These are phyloP conservation scores for Salmo trutta DNA, from an alignment of 2,797 vertebrate genomes.

Conservation along the genomic window DNA sequence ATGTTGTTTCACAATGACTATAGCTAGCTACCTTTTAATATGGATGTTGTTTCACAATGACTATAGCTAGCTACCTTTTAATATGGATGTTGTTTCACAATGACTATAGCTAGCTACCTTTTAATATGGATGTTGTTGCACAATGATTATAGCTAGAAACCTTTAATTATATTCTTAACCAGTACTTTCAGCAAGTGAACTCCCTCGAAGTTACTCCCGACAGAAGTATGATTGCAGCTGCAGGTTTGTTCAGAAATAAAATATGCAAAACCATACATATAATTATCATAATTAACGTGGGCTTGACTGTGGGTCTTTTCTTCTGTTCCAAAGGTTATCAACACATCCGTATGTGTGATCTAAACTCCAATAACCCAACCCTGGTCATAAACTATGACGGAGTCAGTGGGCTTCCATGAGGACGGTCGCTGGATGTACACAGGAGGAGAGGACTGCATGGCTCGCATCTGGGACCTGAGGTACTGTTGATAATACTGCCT, in stretches of 20 bases:
- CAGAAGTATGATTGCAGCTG: slow-evolving; percentile 88
- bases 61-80: background rate
- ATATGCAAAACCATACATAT: background rate
- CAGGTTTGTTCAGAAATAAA: slow-evolving; percentile 76
- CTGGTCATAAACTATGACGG: slow-evolving; percentile 97
- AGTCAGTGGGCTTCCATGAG: slow-evolving; percentile 97
- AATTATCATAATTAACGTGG: slow-evolving; percentile 77
- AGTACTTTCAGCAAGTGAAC: slow-evolving; percentile 86
- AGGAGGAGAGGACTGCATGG: slow-evolving; percentile 97
- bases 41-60: background rate
- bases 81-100: background rate
- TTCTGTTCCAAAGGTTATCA: slow-evolving; percentile 85
- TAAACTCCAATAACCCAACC: slow-evolving; percentile 99
- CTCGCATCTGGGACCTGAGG: slow-evolving; percentile 97
- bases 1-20: background rate
- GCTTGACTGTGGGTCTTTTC: background rate
- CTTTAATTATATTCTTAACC: slow-evolving; percentile 56
- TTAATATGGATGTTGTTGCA: slow-evolving; percentile 57
- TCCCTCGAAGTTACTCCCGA: slow-evolving; percentile 96
- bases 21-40: background rate
- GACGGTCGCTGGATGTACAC: slow-evolving; percentile 99
- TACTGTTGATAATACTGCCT: slow-evolving; percentile 39
- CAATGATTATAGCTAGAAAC: slow-evolving; percentile 50
- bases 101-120: background rate
- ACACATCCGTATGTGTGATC: slow-evolving; percentile 98